Evolutionary conservation across 2,888 invertebrate species (phyloP).

Genomic region (Gisinianus flammeolus): DNA sequence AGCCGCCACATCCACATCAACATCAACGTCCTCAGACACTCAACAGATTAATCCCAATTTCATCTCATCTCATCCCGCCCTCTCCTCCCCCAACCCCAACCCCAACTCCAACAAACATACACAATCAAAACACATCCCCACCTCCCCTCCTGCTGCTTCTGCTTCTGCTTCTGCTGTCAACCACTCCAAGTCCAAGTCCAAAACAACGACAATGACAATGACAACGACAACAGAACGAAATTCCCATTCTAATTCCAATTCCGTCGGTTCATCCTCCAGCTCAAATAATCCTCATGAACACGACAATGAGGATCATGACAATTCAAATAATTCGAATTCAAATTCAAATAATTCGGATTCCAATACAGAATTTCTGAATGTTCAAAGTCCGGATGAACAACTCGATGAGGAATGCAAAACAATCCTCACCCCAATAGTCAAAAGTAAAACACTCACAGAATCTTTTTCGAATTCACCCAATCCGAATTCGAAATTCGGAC

Average conservation of each 20-base stretch:
- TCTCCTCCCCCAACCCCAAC: background rate
- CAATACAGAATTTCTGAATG: too few relatives aligned
- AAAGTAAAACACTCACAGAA: too few relatives aligned
- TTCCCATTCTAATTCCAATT: background rate
- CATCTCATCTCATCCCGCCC: conserved; percentile 16
- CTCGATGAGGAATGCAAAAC: too few relatives aligned
- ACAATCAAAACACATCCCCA: background rate
- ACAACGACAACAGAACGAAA: background rate
- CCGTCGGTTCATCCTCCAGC: too few relatives aligned
- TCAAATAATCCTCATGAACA: too few relatives aligned
- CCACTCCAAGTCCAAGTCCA: background rate
- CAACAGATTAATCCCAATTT: conserved; percentile 36
- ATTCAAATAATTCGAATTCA: too few relatives aligned
- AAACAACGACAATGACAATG: background rate
- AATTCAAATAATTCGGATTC: too few relatives aligned
- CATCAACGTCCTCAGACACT: conserved; percentile 26
- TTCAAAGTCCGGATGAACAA: too few relatives aligned
- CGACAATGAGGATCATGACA: too few relatives aligned
- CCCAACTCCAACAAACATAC: background rate
- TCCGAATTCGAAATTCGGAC: too few relatives aligned
- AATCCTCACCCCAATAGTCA: too few relatives aligned
- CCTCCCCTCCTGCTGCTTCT: background rate
- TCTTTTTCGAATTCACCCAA: too few relatives aligned
- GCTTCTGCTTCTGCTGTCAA: background rate
- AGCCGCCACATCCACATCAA: background rate